Evolutionary conservation across 2,797 vertebrate species (phyloP).

Genomic region (Sebastes baramenuke): DNA sequence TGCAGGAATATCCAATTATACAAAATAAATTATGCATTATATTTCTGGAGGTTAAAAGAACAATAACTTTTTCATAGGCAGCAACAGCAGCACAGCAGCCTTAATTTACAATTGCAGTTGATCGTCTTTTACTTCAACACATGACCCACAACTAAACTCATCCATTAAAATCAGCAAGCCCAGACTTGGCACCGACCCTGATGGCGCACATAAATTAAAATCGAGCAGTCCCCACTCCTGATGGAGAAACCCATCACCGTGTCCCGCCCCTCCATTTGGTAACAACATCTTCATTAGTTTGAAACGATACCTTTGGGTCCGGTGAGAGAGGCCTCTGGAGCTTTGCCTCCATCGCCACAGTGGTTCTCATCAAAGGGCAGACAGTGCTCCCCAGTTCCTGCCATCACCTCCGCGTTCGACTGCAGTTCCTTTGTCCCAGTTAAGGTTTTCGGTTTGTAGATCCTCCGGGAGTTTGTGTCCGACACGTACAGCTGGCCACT

Average conservation of each 20-base stretch:
- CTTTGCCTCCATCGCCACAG: conserved; percentile 96
- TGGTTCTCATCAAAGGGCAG: conserved; percentile 96
- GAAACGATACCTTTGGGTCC: conserved; percentile 93
- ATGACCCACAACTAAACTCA: conserved; percentile 16
- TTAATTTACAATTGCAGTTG: conserved; percentile 4
- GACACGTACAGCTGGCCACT: conserved; percentile 95
- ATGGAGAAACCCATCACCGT: conserved; percentile 34
- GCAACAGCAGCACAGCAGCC: not conserved
- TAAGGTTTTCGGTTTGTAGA: conserved; percentile 90
- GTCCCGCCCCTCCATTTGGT: conserved; percentile 35
- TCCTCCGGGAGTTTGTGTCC: conserved; percentile 95
- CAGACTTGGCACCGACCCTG: conserved; percentile 25
- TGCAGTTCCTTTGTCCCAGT: conserved; percentile 90
- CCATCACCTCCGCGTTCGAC: conserved; percentile 91
- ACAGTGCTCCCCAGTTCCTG: conserved; percentile 96
- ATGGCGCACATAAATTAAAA: conserved; percentile 42
- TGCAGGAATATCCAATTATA: not conserved
- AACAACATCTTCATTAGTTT: conserved; percentile 50
- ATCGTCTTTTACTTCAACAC: conserved; percentile 17
- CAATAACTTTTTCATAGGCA: not conserved
- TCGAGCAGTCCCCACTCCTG: conserved; percentile 21
- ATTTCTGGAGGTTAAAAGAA: conserved; percentile 10
- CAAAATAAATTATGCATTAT: not conserved
- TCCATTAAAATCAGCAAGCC: conserved; percentile 25
- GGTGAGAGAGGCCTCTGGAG: conserved; percentile 93